phyloP scores from a whole-genome alignment of 2,888 invertebrate genomes.

The Arrhopalites spinosus region DNA sequence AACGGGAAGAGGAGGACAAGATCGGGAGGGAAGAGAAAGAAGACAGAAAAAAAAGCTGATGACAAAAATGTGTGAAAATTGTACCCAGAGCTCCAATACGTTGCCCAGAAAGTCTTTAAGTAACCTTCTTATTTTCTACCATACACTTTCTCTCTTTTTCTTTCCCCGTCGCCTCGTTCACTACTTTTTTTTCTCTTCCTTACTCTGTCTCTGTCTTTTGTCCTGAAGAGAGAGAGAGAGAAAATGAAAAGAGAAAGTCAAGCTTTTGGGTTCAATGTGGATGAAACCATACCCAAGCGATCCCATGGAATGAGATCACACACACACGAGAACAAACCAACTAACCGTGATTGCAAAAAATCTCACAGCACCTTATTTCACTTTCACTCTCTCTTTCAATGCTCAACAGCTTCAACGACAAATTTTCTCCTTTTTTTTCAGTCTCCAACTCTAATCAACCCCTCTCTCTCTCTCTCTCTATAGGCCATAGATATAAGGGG shows the following conservation, averaged over 20 bases:
- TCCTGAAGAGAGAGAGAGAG: not conserved
- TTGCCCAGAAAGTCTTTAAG: constrained; percentile 30
- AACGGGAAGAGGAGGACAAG: constrained; percentile 50
- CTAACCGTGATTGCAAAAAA: constrained; percentile 33
- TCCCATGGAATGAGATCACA: too few species aligned
- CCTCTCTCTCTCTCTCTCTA: not conserved
- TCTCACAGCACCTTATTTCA: constrained; percentile 12
- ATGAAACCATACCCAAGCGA: constrained; percentile 55
- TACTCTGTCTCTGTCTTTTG: not conserved
- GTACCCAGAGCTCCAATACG: constrained; percentile 56
- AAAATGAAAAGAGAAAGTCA: not conserved
- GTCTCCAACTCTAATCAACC: constrained; percentile 13
- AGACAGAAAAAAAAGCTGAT: constrained; percentile 47
- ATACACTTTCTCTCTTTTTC: not conserved
- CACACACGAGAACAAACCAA: constrained; percentile 12
- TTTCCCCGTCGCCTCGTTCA: not conserved
- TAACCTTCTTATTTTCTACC: constrained; percentile 10
- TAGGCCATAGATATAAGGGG: not conserved
- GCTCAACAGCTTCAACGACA: constrained; percentile 8
- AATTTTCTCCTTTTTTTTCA: not conserved
- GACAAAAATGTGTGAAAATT: constrained; percentile 57
- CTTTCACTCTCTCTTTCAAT: constrained; percentile 12
- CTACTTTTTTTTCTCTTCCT: not conserved
- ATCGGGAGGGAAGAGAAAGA: constrained; percentile 28
- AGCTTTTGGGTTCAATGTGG: constrained; percentile 41